Evolutionary conservation across 2,888 invertebrate species (phyloP).

Genomic region (Choristoneura rosaceana): DNA sequence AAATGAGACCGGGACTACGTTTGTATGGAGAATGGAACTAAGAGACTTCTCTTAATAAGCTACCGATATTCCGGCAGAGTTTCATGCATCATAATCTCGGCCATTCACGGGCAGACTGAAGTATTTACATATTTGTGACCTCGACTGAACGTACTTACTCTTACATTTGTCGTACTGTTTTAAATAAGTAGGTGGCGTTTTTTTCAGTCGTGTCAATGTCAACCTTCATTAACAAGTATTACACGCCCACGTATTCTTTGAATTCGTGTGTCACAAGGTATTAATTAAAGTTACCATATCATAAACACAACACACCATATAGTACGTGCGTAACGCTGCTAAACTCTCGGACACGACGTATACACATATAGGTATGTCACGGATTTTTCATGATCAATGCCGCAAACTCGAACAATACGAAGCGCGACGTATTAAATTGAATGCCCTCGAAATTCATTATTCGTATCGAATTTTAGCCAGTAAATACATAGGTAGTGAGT

Average conservation of each 20-base stretch:
- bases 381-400: constrained; percentile 1
- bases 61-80: too few relatives aligned
- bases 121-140: too few relatives aligned
- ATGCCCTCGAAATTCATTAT: neutral
- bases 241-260: neutral
- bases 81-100: too few relatives aligned
- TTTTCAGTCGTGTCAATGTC: neutral
- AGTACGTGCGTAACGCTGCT: neutral
- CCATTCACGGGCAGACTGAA: too few relatives aligned
- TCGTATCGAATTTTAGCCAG: neutral
- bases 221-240: neutral
- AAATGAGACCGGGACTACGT: too few relatives aligned
- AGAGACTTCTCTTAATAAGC: too few relatives aligned
- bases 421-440: neutral
- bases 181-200: neutral
- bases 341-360: neutral
- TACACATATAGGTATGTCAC: neutral
- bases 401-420: neutral
- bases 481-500: too few relatives aligned
- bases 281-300: constrained; percentile 1
- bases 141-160: too few relatives aligned
- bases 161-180: too few relatives aligned
- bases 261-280: neutral
- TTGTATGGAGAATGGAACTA: too few relatives aligned
- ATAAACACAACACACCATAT: neutral